phyloP scores from a whole-genome alignment of 2,113 vertebrate species.

The Scatophagus argus region DNA sequence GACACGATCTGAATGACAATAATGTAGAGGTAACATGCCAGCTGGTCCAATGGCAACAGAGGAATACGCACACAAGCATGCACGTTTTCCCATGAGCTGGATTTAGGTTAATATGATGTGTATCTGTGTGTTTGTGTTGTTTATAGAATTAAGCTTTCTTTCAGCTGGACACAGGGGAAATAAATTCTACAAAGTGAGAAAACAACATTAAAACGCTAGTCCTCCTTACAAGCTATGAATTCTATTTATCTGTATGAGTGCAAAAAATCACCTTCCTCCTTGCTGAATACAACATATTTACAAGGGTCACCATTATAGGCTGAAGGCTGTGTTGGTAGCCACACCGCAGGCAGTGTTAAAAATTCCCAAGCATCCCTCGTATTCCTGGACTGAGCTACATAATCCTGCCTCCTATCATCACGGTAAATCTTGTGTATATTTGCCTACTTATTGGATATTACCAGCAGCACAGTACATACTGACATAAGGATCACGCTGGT shows the following conservation, averaged over 20 bases:
- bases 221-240: not conserved
- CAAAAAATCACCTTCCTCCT: constrained; percentile 11
- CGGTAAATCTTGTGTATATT: constrained; percentile 63
- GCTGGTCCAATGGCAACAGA: constrained; percentile 45
- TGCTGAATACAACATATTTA: constrained; percentile 27
- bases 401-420: constrained; percentile 30
- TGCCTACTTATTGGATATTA: constrained; percentile 64
- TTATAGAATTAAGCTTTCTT: constrained; percentile 52
- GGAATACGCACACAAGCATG: constrained; percentile 24
- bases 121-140: constrained; percentile 43
- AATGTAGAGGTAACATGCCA: constrained; percentile 32
- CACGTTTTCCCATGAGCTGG: constrained; percentile 45
- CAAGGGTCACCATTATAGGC: constrained; percentile 1
- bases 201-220: constrained; percentile 20
- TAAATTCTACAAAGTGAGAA: constrained; percentile 43
- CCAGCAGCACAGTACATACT: constrained; percentile 26
- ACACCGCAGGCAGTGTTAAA: not conserved
- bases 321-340: not conserved
- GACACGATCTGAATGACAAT: constrained; percentile 14
- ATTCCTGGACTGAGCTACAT: not conserved
- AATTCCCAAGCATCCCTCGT: not conserved
- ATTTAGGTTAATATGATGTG: constrained; percentile 37
- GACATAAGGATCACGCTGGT: constrained; percentile 57
- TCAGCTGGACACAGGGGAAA: constrained; percentile 47
- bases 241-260: constrained; percentile 22